Conservation (phyloP, 2,797 vertebrate genomes). For the Premnoplex brunnescens region DNA sequence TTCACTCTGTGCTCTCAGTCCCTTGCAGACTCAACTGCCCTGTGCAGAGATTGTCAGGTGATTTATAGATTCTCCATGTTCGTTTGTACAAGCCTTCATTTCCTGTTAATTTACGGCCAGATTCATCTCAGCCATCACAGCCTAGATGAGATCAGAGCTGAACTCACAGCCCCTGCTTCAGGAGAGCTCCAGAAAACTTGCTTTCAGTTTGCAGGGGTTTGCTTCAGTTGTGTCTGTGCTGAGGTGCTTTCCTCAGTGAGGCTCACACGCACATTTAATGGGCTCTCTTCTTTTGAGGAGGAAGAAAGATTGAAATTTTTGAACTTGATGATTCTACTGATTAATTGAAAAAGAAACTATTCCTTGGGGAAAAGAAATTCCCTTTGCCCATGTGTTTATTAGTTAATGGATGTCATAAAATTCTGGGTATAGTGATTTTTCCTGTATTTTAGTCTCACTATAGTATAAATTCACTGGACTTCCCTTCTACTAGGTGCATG, state of each 20-base stretch:
- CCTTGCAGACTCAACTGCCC: slow-evolving; percentile 8
- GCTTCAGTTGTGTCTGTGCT: background rate
- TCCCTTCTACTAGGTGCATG: background rate
- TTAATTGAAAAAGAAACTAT: background rate
- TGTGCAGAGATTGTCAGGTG: background rate
- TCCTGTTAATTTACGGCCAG: slow-evolving; percentile 55
- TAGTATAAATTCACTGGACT: background rate
- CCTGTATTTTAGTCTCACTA: background rate
- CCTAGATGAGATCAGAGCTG: slow-evolving; percentile 45
- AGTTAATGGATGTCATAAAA: background rate
- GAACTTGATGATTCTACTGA: background rate
- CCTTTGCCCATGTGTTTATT: background rate
- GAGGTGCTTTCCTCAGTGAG: background rate
- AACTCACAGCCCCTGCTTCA: background rate
- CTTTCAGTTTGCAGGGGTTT: too few species aligned
- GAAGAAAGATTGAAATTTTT: background rate
- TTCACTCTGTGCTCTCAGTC: background rate
- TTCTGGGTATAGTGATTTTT: background rate
- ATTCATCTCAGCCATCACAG: background rate
- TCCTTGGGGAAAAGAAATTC: background rate
- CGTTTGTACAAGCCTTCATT: slow-evolving; percentile 45
- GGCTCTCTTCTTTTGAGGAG: background rate
- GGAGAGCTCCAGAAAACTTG: background rate
- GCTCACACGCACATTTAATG: background rate
- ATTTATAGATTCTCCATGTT: slow-evolving; percentile 15